Conservation (phyloP, 1,140 invertebrate species). For the Pachyrhynchus sulphureomaculatus region DNA sequence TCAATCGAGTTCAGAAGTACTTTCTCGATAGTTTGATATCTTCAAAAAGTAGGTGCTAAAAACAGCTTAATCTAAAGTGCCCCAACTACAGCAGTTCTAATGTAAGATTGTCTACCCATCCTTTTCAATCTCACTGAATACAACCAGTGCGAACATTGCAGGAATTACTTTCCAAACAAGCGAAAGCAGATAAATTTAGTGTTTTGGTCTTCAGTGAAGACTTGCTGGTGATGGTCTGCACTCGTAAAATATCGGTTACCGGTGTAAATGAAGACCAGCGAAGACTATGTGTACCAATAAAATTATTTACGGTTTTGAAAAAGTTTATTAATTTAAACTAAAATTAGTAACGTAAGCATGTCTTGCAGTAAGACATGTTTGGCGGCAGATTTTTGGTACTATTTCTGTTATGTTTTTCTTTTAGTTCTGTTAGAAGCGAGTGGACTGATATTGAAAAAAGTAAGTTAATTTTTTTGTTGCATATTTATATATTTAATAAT, state of each 20-base stretch:
- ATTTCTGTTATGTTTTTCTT: neutral
- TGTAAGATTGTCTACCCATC: neutral
- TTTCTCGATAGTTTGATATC: no score
- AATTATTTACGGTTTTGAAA: no score
- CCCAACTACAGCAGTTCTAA: no score
- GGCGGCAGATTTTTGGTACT: neutral
- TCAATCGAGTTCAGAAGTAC: no score
- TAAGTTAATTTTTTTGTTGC: neutral
- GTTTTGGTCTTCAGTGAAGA: neutral
- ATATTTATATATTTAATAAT: no score
- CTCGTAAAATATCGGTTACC: constrained; percentile 9
- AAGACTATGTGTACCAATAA: no score
- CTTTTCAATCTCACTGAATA: neutral
- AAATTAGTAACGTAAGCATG: neutral
- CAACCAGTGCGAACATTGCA: neutral
- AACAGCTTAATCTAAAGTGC: no score
- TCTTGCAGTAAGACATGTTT: neutral
- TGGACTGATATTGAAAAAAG: neutral
- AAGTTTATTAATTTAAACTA: no score
- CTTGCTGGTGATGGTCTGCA: neutral
- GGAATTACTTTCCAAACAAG: neutral
- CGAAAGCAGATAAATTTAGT: neutral
- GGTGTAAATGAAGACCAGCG: no score
- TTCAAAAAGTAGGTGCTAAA: no score
- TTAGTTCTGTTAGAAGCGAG: neutral